A percentile compares a stretch with the other conserved stretches of the same genome.
Conservation (phyloP, 2,113 vertebrate species). For the Paramisgurnus dabryanus region DNA sequence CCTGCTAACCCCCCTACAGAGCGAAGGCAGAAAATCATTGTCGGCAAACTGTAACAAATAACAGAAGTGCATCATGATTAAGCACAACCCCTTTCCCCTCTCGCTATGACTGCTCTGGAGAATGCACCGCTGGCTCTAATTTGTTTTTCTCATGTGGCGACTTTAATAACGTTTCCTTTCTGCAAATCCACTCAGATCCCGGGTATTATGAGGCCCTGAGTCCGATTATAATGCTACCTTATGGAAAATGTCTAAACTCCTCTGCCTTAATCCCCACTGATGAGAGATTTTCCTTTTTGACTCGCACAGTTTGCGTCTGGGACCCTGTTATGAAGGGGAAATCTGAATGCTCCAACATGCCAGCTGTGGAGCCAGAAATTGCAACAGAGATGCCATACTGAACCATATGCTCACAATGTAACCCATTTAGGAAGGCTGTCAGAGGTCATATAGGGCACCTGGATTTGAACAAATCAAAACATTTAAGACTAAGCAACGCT, state of each 20-base stretch:
- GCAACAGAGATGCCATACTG: background rate
- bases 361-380: slow-evolving; percentile 10
- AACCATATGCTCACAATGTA: slow-evolving; percentile 30
- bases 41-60: slow-evolving; percentile 48
- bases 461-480: slow-evolving; percentile 19
- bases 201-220: slow-evolving; percentile 53
- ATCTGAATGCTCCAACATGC: slow-evolving; percentile 32
- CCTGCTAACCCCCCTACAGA: slow-evolving; percentile 30
- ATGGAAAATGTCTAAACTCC: slow-evolving; percentile 54
- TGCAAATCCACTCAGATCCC: slow-evolving; percentile 58
- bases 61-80: slow-evolving; percentile 50
- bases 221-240: slow-evolving; percentile 58
- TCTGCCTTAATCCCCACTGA: slow-evolving; percentile 49
- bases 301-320: slow-evolving; percentile 30
- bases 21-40: slow-evolving; percentile 41
- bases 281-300: slow-evolving; percentile 53
- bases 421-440: background rate
- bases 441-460: slow-evolving; percentile 26
- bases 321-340: slow-evolving; percentile 32
- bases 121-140: slow-evolving; percentile 48
- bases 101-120: slow-evolving; percentile 42
- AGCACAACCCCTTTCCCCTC: slow-evolving; percentile 35
- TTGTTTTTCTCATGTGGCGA: slow-evolving; percentile 56
- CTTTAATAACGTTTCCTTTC: slow-evolving; percentile 54
- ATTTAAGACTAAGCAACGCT: background rate